These are phyloP conservation scores for Misgurnus mizolepis DNA, from an alignment of 2,113 vertebrate species.

Conservation along the genomic window DNA sequence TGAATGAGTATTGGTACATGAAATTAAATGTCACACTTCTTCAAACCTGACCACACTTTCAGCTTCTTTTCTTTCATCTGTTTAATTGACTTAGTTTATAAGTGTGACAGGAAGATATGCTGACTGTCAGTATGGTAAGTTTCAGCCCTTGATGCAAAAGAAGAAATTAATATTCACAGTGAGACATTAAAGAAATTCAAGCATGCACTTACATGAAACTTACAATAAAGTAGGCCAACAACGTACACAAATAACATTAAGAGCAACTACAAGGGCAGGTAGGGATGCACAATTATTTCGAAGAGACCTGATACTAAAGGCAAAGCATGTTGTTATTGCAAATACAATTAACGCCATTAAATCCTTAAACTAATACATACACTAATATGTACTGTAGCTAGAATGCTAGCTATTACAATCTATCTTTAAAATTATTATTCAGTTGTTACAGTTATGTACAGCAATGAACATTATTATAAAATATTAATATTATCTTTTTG, in stretches of 20 bases:
- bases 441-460: background rate
- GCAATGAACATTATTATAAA: no score
- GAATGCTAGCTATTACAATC: background rate
- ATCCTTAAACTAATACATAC: background rate
- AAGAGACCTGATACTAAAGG: background rate
- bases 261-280: conserved; percentile 8
- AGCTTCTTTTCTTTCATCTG: conserved; percentile 31
- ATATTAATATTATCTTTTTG: no score
- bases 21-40: conserved; percentile 38
- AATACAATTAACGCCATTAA: conserved; percentile 4
- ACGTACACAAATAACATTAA: conserved; percentile 2
- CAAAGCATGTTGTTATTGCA: conserved; percentile 1
- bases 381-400: background rate
- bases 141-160: background rate
- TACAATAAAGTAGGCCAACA: background rate
- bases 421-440: background rate
- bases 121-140: conserved; percentile 11
- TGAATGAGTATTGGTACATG: conserved; percentile 38
- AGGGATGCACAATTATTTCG: background rate
- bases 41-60: conserved; percentile 12
- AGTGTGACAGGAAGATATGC: background rate
- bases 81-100: conserved; percentile 28
- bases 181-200: background rate
- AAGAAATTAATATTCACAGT: conserved; percentile 27
- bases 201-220: background rate